Evolutionary conservation across 2,888 invertebrate genomes (phyloP).

Genomic region (Diplolepis rosae): DNA sequence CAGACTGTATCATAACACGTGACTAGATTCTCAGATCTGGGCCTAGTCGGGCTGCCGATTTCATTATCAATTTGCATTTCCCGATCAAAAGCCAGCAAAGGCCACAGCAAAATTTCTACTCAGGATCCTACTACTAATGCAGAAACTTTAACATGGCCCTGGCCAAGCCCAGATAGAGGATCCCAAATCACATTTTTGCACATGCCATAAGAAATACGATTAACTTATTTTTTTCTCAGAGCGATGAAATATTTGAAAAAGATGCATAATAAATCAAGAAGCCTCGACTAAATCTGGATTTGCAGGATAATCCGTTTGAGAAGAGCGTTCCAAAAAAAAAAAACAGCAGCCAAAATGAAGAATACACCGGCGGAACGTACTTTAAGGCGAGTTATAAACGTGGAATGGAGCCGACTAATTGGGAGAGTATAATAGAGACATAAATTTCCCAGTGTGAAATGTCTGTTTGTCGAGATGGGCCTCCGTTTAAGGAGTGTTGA

Average conservation of each 20-base stretch:
- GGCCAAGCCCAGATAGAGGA: too few species aligned
- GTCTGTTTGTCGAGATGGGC: constrained; percentile 4
- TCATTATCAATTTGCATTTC: too few species aligned
- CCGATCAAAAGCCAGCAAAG: too few species aligned
- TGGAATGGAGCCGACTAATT: constrained; percentile 23
- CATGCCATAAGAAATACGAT: too few species aligned
- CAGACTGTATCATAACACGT: too few species aligned
- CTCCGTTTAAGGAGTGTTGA: constrained; percentile 27
- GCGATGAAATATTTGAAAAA: not conserved
- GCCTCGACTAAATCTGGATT: constrained; percentile 9
- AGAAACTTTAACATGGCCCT: too few species aligned
- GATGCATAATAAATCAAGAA: constrained; percentile 16
- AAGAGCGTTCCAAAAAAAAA: not conserved
- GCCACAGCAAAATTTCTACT: too few species aligned
- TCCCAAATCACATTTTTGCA: too few species aligned
- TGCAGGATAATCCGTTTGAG: constrained; percentile 13
- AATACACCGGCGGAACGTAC: constrained; percentile 5
- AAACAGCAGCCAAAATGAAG: constrained; percentile 11
- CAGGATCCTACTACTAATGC: too few species aligned
- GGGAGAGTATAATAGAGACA: constrained; percentile 30
- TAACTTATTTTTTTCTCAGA: too few species aligned
- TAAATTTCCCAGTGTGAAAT: constrained; percentile 21
- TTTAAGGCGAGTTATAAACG: constrained; percentile 15
- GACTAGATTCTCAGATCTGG: too few species aligned
- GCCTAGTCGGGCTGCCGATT: too few species aligned